Evolutionary conservation across 2,113 vertebrate genomes (phyloP), one percentile per base, ranked within the genome.

Genomic region (Orthonyx spaldingii): DNA sequence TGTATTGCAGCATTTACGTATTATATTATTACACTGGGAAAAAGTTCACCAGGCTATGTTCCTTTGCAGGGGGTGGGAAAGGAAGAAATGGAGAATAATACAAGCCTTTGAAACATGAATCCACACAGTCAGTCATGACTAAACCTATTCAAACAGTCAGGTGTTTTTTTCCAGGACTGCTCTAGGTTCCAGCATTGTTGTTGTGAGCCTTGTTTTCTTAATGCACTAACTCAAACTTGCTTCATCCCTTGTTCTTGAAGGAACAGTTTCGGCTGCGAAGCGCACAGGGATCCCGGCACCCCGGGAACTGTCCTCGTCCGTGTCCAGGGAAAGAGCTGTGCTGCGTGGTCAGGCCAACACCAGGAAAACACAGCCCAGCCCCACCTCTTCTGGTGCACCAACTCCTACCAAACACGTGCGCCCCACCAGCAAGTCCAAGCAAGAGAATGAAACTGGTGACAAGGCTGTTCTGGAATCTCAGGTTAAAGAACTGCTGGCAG

Each of bases 211-310:
- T 55, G 47, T 90, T 90, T 89, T 33, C 41, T 47, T 57, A 3
- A 10, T 49, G 33, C 56, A 39, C 28, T 71, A 17, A 18, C 64
- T 80, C 55, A 19, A 2, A 2, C 90, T 92, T 61, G 33, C 44
- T 53, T 56, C 18, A 8, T 37, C 42, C 69, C 49, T 46, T 83
- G 61, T 69, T 88, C 52, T 90, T 97, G 50, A 89, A 99, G 99
- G 98, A 66, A 3, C 96, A 6, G 84, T 91, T 90, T 97, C 98
- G 13, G 84, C 98, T 39, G 72, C 97, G 27, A 99, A 99, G 96
- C 98, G 98, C 95, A 99, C 99, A 2, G 99, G 99, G 52, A 99
- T 99, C 95, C 99, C 99, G 9, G 98, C 98, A 16, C 99, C 98
- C 23, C 98, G 98, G 92, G 99, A 99, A 85, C 97, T 98, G 57